These are phyloP conservation scores for Priocnemis perturbator DNA, from an alignment of 2,888 invertebrate genomes.

Conservation along the genomic window DNA sequence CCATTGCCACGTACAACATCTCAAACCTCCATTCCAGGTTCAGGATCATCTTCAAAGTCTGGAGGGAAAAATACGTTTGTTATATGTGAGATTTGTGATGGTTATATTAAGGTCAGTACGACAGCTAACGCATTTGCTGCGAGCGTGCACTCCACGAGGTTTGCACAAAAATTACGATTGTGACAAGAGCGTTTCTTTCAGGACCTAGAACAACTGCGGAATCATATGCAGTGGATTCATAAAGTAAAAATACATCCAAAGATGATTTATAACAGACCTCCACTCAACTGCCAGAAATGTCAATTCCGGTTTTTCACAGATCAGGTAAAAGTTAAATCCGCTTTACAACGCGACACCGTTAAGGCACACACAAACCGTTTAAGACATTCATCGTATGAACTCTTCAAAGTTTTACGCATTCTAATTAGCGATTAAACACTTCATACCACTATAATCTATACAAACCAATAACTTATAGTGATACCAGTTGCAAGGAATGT, in stretches of 20 bases:
- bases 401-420: too few species aligned
- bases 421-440: too few species aligned
- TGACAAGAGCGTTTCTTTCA: constrained; percentile 47
- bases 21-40: constrained; percentile 70
- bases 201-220: constrained; percentile 93
- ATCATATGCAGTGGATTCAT: constrained; percentile 99
- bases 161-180: too few species aligned
- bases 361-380: not conserved
- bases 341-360: not conserved
- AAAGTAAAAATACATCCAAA: constrained; percentile 97
- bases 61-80: constrained; percentile 89
- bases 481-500: too few species aligned
- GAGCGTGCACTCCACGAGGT: too few species aligned
- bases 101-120: constrained; percentile 86
- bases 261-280: constrained; percentile 96
- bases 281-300: constrained; percentile 96
- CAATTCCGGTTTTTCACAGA: constrained; percentile 98
- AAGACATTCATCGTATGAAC: too few species aligned
- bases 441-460: too few species aligned
- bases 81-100: constrained; percentile 97
- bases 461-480: too few species aligned
- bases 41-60: constrained; percentile 71
- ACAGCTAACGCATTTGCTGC: not conserved
- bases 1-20: constrained; percentile 84
- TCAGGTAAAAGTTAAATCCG: constrained; percentile 67